phyloP scores from a whole-genome alignment of 2,797 vertebrate species.

The Aplochiton taeniatus region DNA sequence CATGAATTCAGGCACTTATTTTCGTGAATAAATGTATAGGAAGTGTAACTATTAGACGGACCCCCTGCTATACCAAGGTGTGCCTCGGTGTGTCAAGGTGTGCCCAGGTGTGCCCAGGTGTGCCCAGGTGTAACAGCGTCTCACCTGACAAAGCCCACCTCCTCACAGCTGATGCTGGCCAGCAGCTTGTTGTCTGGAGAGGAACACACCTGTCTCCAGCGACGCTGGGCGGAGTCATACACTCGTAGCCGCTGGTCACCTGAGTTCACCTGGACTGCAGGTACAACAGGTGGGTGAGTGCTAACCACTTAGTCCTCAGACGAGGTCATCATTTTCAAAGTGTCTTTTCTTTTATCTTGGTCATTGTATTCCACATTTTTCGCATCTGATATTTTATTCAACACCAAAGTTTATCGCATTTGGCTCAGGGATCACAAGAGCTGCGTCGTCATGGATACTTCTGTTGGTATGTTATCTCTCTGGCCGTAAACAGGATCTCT shows the following conservation, averaged over 20 bases:
- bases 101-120: background rate
- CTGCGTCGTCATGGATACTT: no score
- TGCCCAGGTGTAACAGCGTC: background rate
- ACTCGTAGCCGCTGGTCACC: constrained; percentile 81
- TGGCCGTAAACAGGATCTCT: no score
- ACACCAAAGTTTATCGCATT: no score
- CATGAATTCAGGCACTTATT: background rate
- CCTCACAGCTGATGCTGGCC: constrained; percentile 86
- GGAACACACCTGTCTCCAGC: constrained; percentile 87
- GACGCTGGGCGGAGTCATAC: constrained; percentile 78
- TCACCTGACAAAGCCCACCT: constrained; percentile 91
- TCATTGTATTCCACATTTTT: no score
- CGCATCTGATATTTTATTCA: no score
- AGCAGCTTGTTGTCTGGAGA: constrained; percentile 80
- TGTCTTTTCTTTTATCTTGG: background rate
- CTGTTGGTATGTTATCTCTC: no score
- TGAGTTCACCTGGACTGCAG: constrained; percentile 85
- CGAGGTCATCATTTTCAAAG: background rate
- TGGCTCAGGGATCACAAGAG: no score
- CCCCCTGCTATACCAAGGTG: no score
- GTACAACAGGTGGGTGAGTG: background rate
- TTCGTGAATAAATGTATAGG: no score
- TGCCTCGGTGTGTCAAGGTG: background rate
- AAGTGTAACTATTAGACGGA: no score
- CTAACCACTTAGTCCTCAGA: background rate